Conservation (phyloP, 64 coral and sea anemone genomes). For the Trachythela sp. region DNA sequence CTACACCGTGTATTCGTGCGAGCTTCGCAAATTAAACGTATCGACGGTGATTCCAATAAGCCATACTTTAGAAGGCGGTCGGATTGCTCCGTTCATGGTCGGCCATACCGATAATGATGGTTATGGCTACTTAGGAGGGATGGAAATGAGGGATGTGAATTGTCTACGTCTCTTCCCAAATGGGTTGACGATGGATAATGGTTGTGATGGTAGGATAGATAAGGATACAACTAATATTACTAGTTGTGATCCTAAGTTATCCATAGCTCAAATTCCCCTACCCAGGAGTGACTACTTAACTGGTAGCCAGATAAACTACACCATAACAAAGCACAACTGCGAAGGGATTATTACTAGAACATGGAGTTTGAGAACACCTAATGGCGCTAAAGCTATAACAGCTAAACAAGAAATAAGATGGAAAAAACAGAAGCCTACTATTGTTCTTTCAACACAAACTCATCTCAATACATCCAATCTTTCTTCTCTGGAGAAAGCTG, state of each 20-base stretch:
- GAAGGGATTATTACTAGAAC: neutral
- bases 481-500: neutral
- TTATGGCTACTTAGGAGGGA: conserved; percentile 12
- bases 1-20: neutral
- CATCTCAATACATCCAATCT: neutral
- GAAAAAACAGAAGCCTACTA: neutral
- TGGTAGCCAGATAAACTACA: neutral
- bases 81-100: neutral
- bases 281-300: neutral
- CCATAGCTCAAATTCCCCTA: neutral
- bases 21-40: neutral
- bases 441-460: neutral
- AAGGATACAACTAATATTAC: neutral
- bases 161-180: neutral
- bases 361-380: neutral
- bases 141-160: conserved; percentile 11
- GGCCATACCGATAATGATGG: conserved; percentile 2
- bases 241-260: neutral
- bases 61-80: neutral
- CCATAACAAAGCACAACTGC: neutral
- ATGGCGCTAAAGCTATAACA: neutral
- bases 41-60: neutral
- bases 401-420: neutral
- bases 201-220: neutral
- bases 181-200: neutral